Conservation (phyloP, 2,113 vertebrate species). For the Pelobates fuscus region DNA sequence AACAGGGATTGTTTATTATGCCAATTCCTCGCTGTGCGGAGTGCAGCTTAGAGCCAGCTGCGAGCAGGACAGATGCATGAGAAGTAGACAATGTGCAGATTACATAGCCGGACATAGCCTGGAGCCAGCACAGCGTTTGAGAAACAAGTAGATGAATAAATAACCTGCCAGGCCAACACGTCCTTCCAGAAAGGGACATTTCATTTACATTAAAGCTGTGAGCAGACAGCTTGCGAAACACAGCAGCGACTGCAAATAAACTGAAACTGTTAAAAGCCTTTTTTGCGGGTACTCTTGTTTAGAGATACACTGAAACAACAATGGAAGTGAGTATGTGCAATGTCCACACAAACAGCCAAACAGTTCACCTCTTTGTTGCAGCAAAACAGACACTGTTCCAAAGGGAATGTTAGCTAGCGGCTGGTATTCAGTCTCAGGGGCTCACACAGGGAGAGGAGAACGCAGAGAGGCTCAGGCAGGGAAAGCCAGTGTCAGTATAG, state of each 20-base stretch:
- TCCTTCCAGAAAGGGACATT: background rate
- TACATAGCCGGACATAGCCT: background rate
- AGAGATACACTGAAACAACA: too few species aligned
- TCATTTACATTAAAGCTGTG: background rate
- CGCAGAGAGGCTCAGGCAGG: background rate
- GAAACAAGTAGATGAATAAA: background rate
- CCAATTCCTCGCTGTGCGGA: background rate
- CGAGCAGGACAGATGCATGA: background rate
- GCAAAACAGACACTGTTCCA: background rate
- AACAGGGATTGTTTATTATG: background rate
- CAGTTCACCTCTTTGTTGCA: background rate
- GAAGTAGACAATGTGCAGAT: background rate
- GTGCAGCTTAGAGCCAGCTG: background rate
- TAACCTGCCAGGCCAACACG: background rate
- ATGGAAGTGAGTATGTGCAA: too few species aligned
- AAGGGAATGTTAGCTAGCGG: background rate
- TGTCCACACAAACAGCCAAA: too few species aligned
- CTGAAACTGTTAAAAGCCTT: too few species aligned
- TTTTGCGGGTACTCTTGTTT: too few species aligned
- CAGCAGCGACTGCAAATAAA: too few species aligned
- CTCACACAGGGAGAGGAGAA: constrained; percentile 4
- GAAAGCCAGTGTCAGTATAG: background rate
- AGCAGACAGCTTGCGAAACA: too few species aligned
- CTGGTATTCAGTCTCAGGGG: constrained; percentile 18
- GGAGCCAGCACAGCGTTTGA: background rate